Percentiles rank a stretch among this genome's conserved stretches.
phyloP scores from a whole-genome alignment of 2,888 invertebrate genomes.

The Hemicrepidius hirtus region DNA sequence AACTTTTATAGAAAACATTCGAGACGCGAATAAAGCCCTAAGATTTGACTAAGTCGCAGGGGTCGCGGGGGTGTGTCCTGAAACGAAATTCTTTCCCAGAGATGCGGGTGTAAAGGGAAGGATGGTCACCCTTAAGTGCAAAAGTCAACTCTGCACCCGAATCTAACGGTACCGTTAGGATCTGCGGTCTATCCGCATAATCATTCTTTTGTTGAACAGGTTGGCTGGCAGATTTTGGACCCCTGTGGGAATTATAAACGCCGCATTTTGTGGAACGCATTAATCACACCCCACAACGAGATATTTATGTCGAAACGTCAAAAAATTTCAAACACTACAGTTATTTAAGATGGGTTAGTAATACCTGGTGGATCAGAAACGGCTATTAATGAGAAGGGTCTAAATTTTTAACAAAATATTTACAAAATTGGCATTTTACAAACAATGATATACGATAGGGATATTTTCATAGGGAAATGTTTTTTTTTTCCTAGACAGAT shows the following conservation, averaged over 20 bases:
- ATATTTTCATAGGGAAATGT: no score
- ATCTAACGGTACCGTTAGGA: conserved; percentile 59
- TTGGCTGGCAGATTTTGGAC: conserved; percentile 58
- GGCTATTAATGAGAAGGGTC: conserved; percentile 22
- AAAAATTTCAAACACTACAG: conserved; percentile 48
- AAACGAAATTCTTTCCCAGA: conserved; percentile 51
- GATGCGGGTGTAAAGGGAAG: conserved; percentile 25
- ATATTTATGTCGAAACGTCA: conserved; percentile 55
- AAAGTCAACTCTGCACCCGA: conserved; percentile 60
- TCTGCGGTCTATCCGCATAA: conserved; percentile 58
- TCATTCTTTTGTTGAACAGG: conserved; percentile 61
- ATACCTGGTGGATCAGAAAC: conserved; percentile 22
- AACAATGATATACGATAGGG: background rate
- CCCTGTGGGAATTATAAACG: conserved; percentile 61
- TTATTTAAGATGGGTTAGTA: conserved; percentile 38
- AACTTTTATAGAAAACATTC: conserved; percentile 61
- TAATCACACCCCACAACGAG: conserved; percentile 62
- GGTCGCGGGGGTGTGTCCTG: conserved; percentile 39
- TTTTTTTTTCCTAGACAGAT: no score
- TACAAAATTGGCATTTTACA: conserved; percentile 21
- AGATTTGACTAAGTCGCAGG: conserved; percentile 41
- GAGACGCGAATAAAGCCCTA: conserved; percentile 62
- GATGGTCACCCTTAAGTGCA: conserved; percentile 54
- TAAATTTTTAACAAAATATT: conserved; percentile 28
- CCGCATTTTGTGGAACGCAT: conserved; percentile 58